A percentile compares a stretch with the other conserved stretches of the same genome.
Evolutionary conservation across 2,888 invertebrate genomes (phyloP).

Genomic region (Drosophila robusta): DNA sequence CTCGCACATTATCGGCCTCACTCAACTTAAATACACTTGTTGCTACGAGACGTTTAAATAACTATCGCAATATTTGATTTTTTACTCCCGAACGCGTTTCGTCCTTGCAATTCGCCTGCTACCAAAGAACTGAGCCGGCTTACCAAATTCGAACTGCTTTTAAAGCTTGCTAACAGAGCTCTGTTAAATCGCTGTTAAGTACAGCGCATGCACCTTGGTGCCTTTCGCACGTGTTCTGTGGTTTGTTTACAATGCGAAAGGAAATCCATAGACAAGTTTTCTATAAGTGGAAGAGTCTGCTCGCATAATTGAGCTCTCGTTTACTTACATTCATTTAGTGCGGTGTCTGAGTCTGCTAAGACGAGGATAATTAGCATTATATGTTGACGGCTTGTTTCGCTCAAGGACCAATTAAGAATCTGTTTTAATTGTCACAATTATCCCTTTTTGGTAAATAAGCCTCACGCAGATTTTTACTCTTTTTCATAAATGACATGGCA

Average conservation of each 20-base stretch:
- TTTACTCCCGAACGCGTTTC: background rate
- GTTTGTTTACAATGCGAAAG: conserved; percentile 45
- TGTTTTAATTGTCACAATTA: too few relatives aligned
- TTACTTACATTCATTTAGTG: background rate
- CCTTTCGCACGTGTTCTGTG: conserved; percentile 37
- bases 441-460: too few relatives aligned
- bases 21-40: conserved; percentile 48
- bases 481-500: too few relatives aligned
- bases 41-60: conserved; percentile 40
- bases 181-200: conserved; percentile 45
- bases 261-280: background rate
- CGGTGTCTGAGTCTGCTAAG: background rate
- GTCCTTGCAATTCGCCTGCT: conserved; percentile 34
- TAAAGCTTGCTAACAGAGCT: conserved; percentile 24
- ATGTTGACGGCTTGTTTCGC: too few relatives aligned
- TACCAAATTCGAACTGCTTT: conserved; percentile 15
- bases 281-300: background rate
- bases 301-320: conserved; percentile 14
- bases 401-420: too few relatives aligned
- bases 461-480: too few relatives aligned
- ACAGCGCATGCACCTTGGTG: conserved; percentile 49
- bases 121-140: conserved; percentile 45
- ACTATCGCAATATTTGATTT: background rate
- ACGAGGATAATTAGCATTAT: conserved; percentile 3
- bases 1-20: conserved; percentile 14